phyloP scores from a whole-genome alignment of 2,888 invertebrate species.

The Leptinotarsa juncta region DNA sequence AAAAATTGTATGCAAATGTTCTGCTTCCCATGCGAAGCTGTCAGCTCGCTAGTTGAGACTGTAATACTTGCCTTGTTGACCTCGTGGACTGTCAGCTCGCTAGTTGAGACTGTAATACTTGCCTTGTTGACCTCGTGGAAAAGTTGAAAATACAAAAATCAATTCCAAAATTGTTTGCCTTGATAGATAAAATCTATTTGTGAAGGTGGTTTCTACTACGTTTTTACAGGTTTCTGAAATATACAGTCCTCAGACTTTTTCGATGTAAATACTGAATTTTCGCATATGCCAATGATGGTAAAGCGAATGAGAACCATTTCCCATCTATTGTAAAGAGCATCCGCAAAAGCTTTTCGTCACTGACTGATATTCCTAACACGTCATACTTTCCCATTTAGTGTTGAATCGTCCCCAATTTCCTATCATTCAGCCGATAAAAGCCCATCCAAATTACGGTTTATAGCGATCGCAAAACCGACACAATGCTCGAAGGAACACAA shows the following conservation, averaged over 20 bases:
- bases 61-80: too few species aligned
- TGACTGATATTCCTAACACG: slow-evolving; percentile 15
- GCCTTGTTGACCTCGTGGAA: too few species aligned
- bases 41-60: too few species aligned
- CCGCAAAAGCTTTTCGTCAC: background rate
- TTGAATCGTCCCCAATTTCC: slow-evolving; percentile 45
- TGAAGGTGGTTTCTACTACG: too few species aligned
- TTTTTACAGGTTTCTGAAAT: background rate
- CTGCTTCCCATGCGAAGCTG: too few species aligned
- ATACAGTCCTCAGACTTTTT: background rate
- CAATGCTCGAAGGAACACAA: slow-evolving; percentile 38
- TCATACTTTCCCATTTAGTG: slow-evolving; percentile 38
- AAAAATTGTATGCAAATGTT: too few species aligned
- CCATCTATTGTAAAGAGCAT: background rate
- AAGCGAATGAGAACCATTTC: background rate
- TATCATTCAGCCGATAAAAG: slow-evolving; percentile 42
- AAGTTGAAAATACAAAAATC: too few species aligned
- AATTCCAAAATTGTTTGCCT: too few species aligned
- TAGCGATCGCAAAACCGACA: slow-evolving; percentile 31
- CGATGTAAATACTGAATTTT: background rate
- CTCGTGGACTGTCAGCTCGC: too few species aligned
- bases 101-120: too few species aligned
- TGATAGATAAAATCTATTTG: too few species aligned
- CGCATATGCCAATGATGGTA: background rate
- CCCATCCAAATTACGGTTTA: slow-evolving; percentile 42